Evolutionary conservation across 2,113 vertebrate genomes (phyloP).

Genomic region (Coryphaenoides rupestris): DNA sequence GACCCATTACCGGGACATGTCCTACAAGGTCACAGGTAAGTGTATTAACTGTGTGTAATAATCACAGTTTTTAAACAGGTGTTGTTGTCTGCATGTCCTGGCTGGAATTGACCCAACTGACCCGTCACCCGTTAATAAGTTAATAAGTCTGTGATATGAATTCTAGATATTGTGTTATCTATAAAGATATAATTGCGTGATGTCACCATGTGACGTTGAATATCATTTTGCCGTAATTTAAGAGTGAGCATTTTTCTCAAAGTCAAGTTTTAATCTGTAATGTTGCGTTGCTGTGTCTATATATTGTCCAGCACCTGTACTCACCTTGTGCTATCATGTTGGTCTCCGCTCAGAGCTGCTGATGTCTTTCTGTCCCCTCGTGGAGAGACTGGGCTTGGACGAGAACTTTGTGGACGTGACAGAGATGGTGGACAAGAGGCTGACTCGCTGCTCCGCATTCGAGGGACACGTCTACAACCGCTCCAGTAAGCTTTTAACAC

Average conservation of each 20-base stretch:
- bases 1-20: constrained; percentile 84
- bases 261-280: not conserved
- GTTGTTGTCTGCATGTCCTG: not conserved
- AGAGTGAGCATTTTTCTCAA: too few species aligned
- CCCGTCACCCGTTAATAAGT: too few species aligned
- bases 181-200: too few species aligned
- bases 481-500: constrained; percentile 66
- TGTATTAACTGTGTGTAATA: not conserved
- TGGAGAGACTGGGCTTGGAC: constrained; percentile 90
- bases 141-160: too few species aligned
- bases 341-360: constrained; percentile 74
- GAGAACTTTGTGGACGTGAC: constrained; percentile 91
- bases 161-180: too few species aligned
- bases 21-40: constrained; percentile 88
- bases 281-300: not conserved
- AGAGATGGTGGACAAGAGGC: constrained; percentile 75
- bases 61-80: not conserved
- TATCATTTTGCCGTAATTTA: too few species aligned
- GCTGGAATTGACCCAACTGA: too few species aligned
- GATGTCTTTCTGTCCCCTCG: constrained; percentile 79
- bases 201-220: too few species aligned
- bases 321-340: constrained; percentile 26
- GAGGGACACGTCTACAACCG: constrained; percentile 80
- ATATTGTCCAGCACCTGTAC: too few species aligned
- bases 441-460: constrained; percentile 54